Conservation (phyloP, 2,888 invertebrate genomes). For the Pristionchus arcanus region DNA sequence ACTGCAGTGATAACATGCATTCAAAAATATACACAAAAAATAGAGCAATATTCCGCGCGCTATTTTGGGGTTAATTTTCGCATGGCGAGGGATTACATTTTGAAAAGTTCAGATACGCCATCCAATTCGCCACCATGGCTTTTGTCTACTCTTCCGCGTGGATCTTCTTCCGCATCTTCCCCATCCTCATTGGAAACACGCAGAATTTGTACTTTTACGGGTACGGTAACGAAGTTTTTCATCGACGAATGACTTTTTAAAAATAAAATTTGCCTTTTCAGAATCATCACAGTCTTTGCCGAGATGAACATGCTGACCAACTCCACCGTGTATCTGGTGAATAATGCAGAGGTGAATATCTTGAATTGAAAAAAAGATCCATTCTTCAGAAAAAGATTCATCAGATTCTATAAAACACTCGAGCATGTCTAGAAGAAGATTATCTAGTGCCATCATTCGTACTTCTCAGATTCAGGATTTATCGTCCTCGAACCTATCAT, state of each 20-base stretch:
- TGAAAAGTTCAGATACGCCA: conserved; percentile 65
- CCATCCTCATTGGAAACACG: conserved; percentile 59
- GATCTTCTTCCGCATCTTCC: conserved; percentile 66
- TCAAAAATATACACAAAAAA: too few species aligned
- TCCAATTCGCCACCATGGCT: conserved; percentile 66
- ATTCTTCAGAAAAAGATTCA: too few species aligned
- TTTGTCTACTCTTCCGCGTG: conserved; percentile 65
- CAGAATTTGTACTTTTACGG: not conserved
- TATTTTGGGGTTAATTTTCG: too few species aligned
- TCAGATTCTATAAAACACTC: too few species aligned
- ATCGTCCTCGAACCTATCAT: not conserved
- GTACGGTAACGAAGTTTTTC: not conserved
- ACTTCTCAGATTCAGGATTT: not conserved
- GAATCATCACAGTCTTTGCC: conserved; percentile 60
- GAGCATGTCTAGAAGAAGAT: not conserved
- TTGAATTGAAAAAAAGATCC: too few species aligned
- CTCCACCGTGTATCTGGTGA: conserved; percentile 62
- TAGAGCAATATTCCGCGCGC: too few species aligned
- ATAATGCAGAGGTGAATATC: conserved; percentile 61
- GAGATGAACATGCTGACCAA: conserved; percentile 66
- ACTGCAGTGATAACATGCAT: too few species aligned
- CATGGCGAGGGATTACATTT: too few species aligned
- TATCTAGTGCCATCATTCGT: too few species aligned
- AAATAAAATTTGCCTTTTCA: too few species aligned
- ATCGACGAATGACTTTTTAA: not conserved